Percentiles rank a stretch among this genome's conserved stretches.
Evolutionary conservation across 2,888 invertebrate genomes (phyloP).

Genomic region (Drosophila robusta): DNA sequence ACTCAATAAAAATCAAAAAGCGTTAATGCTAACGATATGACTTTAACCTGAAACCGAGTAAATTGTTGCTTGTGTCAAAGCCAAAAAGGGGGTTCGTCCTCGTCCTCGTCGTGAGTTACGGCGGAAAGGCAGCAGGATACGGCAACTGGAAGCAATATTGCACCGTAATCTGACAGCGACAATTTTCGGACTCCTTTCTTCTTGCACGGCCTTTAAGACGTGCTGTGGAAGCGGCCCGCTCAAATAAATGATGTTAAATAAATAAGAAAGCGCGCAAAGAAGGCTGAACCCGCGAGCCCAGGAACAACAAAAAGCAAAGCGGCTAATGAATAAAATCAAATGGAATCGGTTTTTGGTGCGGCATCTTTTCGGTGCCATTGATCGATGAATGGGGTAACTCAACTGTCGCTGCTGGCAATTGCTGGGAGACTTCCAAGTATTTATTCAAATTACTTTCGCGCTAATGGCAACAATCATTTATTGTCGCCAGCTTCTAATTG

Average conservation of each 20-base stretch:
- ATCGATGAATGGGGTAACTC: slow-evolving; percentile 37
- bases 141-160: slow-evolving; percentile 80
- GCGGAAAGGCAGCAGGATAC: slow-evolving; percentile 77
- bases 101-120: slow-evolving; percentile 39
- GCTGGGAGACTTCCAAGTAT: slow-evolving; percentile 2
- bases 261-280: slow-evolving; percentile 65
- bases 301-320: slow-evolving; percentile 20
- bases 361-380: slow-evolving; percentile 33
- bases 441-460: slow-evolving; percentile 31
- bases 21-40: slow-evolving; percentile 85
- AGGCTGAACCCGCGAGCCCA: slow-evolving; percentile 31
- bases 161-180: slow-evolving; percentile 79
- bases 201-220: slow-evolving; percentile 51
- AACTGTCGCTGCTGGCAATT: slow-evolving; percentile 5
- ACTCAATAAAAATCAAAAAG: slow-evolving; percentile 85
- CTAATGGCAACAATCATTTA: slow-evolving; percentile 16
- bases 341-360: slow-evolving; percentile 25
- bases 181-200: slow-evolving; percentile 67
- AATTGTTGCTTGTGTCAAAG: slow-evolving; percentile 80
- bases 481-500: neutral
- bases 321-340: slow-evolving; percentile 48
- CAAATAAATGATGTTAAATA: slow-evolving; percentile 77
- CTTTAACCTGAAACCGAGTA: slow-evolving; percentile 82
- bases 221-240: slow-evolving; percentile 40
- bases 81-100: slow-evolving; percentile 52